These are phyloP conservation scores for Takifugu flavidus DNA, from an alignment of 2,113 vertebrate species.

Conservation along the genomic window DNA sequence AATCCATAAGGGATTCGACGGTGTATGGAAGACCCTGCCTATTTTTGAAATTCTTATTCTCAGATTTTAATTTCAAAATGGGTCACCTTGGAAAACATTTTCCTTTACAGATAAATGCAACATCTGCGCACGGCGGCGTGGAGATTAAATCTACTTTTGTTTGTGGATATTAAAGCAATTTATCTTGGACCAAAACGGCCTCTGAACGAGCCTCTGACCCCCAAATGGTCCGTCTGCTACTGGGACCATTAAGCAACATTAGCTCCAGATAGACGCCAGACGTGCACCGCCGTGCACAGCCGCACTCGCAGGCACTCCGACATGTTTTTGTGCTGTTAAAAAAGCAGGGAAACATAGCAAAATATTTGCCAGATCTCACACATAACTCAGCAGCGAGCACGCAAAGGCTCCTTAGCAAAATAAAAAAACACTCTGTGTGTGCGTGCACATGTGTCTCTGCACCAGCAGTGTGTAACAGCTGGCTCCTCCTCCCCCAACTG, in stretches of 20 bases:
- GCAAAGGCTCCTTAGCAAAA: background rate
- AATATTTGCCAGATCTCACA: constrained; percentile 10
- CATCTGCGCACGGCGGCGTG: too few species aligned
- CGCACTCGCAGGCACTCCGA: constrained; percentile 15
- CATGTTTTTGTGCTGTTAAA: constrained; percentile 30
- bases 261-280: constrained; percentile 19
- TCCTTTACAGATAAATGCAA: too few species aligned
- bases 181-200: background rate
- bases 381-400: constrained; percentile 17
- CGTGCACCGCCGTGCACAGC: constrained; percentile 1
- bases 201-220: background rate
- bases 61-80: too few species aligned
- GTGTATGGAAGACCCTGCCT: too few species aligned
- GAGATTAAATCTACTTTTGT: too few species aligned
- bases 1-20: too few species aligned
- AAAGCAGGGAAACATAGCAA: constrained; percentile 19
- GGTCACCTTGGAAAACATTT: too few species aligned
- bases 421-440: background rate
- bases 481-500: constrained; percentile 51
- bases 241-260: constrained; percentile 25
- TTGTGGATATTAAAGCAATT: background rate
- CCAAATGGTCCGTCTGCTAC: constrained; percentile 13
- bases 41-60: too few species aligned
- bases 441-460: constrained; percentile 6
- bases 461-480: constrained; percentile 49